phyloP scores from a whole-genome alignment of 2,888 invertebrate species.

The Emmelina monodactyla region DNA sequence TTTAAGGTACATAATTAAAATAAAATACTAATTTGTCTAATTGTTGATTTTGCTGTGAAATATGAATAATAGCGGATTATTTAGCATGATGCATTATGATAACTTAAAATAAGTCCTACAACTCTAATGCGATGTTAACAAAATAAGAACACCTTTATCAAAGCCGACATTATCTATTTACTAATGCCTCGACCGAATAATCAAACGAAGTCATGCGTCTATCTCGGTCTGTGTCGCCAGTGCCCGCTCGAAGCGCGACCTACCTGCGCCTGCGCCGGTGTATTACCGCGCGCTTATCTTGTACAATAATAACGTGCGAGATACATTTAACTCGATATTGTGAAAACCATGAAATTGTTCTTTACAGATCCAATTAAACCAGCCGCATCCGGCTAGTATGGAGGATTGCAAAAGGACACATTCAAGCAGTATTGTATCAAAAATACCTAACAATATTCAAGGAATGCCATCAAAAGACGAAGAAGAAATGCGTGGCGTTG shows the following conservation, averaged over 20 bases:
- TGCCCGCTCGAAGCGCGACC: conserved; percentile 32
- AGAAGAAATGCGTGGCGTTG: conserved; percentile 57
- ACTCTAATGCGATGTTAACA: not conserved
- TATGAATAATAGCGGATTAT: too few species aligned
- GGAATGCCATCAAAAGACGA: conserved; percentile 70
- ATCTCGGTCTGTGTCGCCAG: conserved; percentile 30
- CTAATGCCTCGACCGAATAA: conserved; percentile 47
- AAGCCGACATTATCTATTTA: conserved; percentile 59
- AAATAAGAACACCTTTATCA: conserved; percentile 34
- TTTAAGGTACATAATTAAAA: too few species aligned
- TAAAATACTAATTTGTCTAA: too few species aligned
- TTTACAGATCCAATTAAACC: conserved; percentile 58
- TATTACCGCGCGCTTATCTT: conserved; percentile 32
- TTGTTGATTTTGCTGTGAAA: too few species aligned
- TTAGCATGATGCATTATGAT: too few species aligned
- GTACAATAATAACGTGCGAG: conserved; percentile 21
- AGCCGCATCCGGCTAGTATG: conserved; percentile 65
- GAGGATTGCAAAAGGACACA: conserved; percentile 71
- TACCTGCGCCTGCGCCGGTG: conserved; percentile 38
- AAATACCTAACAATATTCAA: conserved; percentile 91
- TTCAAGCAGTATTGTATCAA: conserved; percentile 84
- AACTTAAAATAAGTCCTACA: too few species aligned
- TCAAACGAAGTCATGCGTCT: conserved; percentile 31
- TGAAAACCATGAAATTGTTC: conserved; percentile 7
- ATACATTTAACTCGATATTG: conserved; percentile 28